Evolutionary conservation across 1,140 invertebrate genomes (phyloP).

Genomic region (Drosophila asahinai): DNA sequence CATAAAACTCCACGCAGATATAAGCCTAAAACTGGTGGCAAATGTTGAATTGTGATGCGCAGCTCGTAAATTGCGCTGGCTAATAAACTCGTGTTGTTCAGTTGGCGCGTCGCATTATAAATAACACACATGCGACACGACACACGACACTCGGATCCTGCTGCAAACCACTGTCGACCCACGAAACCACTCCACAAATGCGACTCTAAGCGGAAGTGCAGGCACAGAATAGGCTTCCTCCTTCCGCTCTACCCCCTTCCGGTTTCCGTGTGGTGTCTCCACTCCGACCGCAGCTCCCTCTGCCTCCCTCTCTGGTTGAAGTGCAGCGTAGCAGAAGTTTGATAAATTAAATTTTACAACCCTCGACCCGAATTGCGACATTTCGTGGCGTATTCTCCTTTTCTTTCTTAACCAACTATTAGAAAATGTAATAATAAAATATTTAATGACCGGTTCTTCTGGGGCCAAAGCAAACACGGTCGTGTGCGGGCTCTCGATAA

Average conservation of each 20-base stretch:
- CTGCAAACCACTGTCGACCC: constrained; percentile 7
- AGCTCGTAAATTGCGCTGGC: constrained; percentile 46
- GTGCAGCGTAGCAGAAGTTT: constrained; percentile 71
- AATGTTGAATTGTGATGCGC: constrained; percentile 36
- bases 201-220: constrained; percentile 71
- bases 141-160: constrained; percentile 1
- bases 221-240: constrained; percentile 71
- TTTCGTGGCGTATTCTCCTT: constrained; percentile 37
- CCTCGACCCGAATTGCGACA: constrained; percentile 43
- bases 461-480: constrained; percentile 35
- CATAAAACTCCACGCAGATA: constrained; percentile 18
- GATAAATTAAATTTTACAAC: constrained; percentile 68
- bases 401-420: constrained; percentile 44
- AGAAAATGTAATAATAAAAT: constrained; percentile 63
- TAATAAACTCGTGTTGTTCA: constrained; percentile 59
- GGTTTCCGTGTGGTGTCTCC: constrained; percentile 61
- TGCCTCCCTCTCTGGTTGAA: too few species aligned
- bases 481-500: constrained; percentile 33
- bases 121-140: constrained; percentile 49
- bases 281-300: too few species aligned
- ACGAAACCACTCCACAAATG: constrained; percentile 41
- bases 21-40: constrained; percentile 24
- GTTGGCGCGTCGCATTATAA: constrained; percentile 62
- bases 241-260: constrained; percentile 71
- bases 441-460: constrained; percentile 49